Evolutionary conservation across 2,113 vertebrate species (phyloP).

Genomic region (Vulpes vulpes): DNA sequence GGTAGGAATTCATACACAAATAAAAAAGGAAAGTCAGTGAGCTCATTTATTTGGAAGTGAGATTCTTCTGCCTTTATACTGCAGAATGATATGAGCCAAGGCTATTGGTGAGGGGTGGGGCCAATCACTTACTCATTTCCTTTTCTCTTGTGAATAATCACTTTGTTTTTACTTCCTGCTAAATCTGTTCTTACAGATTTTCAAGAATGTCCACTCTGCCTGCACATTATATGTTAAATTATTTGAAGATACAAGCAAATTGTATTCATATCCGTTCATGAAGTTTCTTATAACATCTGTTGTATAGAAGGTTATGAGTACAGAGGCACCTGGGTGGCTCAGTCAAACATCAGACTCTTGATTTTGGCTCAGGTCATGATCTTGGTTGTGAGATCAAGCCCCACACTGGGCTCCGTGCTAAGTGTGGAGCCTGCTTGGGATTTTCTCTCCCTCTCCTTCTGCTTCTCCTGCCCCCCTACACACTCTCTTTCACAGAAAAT

Average conservation of each 20-base stretch:
- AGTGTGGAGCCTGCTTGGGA: neutral
- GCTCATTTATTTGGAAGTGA: neutral
- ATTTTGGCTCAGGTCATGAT: neutral
- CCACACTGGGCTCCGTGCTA: neutral
- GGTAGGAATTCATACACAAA: slow-evolving; percentile 45
- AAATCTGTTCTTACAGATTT: neutral
- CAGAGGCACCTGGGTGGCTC: neutral
- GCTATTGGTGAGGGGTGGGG: neutral
- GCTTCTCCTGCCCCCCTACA: neutral
- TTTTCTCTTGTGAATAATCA: neutral
- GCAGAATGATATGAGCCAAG: slow-evolving; percentile 3
- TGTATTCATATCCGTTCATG: slow-evolving; percentile 8
- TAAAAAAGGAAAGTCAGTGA: neutral
- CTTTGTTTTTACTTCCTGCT: slow-evolving; percentile 44
- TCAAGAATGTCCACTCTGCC: slow-evolving; percentile 37
- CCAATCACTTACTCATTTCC: neutral
- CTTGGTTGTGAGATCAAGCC: neutral
- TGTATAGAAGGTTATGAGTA: slow-evolving; percentile 11
- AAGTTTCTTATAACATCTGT: slow-evolving; percentile 28
- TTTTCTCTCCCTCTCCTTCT: neutral
- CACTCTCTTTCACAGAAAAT: neutral
- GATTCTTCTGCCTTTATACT: slow-evolving; percentile 32
- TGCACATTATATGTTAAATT: slow-evolving; percentile 22
- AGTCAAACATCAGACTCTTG: neutral
- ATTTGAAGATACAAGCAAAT: slow-evolving; percentile 28